Evolutionary conservation across 1,140 invertebrate genomes (phyloP), one percentile per base, ranked within the genome.

Genomic region (Saccostrea glomerata): DNA sequence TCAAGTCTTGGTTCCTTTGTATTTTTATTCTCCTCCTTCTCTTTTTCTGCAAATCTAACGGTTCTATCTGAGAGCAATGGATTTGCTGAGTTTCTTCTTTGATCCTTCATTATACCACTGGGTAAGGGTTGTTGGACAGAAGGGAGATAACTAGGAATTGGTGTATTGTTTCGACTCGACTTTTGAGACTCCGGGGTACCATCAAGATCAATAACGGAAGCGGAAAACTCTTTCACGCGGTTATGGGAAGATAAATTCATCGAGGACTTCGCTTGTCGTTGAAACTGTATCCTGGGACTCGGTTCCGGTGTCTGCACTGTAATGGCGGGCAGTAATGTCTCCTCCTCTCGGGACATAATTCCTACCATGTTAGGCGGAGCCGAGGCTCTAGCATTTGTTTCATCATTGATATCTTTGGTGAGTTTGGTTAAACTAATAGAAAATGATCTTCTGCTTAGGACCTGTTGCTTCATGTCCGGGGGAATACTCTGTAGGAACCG

Each of bases 391-490:
- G 47, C 82, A 6, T 30, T 30, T 13, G 58, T 56, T 17, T 58
- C 86, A 15, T 87, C 77, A 12, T 87, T 63, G 25, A 83, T 84
- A 13, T 87, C 86, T 30, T 84, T 60, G 55, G 56, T 40, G 17
- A 87, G 77, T 84, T 87, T 87, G 58, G 56, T 87, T 20, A 87
- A 56, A 83, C 86, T 84, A 66, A 83, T 82, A 23, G 86, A 87
- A 63, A 87, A 87, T 5, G 86, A 87, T 23, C 56, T 36, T 66
- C 86, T 58, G 55, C 63, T 58, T 12, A 87, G 47, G 54, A 88
- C 58, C 9, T 70, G 47, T 11, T 36, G 63, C 54, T 83, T 54
- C 23, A 15, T 40, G 17, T 56, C 82, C 9, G 84, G 40, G 15
- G 60, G 17, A 70, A 84, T 40, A 12, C 63, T 70, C 30, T 82